Conservation (phyloP, 1,140 invertebrate genomes). For the Lithobius niger region DNA sequence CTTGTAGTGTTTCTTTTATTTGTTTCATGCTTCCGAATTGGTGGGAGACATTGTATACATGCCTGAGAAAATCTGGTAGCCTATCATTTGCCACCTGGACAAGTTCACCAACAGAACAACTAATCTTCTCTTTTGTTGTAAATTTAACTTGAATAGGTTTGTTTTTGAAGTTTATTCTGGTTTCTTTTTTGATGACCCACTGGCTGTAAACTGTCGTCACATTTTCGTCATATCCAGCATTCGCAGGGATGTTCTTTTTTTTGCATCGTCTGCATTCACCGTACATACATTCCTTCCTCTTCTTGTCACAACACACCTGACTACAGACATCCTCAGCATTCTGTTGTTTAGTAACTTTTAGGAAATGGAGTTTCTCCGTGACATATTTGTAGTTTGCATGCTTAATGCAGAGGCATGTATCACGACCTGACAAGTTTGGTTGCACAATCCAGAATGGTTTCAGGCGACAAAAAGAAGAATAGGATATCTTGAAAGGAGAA, state of each 20-base stretch:
- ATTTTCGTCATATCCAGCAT: neutral
- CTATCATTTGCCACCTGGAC: neutral
- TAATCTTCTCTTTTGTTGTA: neutral
- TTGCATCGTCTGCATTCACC: neutral
- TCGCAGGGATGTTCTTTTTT: neutral
- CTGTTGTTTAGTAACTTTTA: neutral
- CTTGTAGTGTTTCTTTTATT: neutral
- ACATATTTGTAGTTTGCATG: neutral
- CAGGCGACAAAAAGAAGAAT: neutral
- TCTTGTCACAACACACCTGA: neutral
- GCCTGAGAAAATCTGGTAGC: neutral
- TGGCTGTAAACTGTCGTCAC: too few relatives aligned
- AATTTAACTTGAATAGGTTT: too few relatives aligned
- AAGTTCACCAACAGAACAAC: neutral
- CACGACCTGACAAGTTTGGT: neutral
- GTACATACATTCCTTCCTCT: neutral
- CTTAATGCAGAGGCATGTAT: neutral
- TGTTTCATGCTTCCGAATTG: neutral
- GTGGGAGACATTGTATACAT: neutral
- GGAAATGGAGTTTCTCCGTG: too few relatives aligned
- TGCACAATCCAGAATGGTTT: slow-evolving; percentile 1
- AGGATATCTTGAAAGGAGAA: neutral
- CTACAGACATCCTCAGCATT: neutral
- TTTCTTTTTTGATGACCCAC: too few relatives aligned
- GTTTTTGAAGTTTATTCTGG: too few relatives aligned